Evolutionary conservation across 1,140 invertebrate genomes (phyloP).

Genomic region (Antheraea pernyi): DNA sequence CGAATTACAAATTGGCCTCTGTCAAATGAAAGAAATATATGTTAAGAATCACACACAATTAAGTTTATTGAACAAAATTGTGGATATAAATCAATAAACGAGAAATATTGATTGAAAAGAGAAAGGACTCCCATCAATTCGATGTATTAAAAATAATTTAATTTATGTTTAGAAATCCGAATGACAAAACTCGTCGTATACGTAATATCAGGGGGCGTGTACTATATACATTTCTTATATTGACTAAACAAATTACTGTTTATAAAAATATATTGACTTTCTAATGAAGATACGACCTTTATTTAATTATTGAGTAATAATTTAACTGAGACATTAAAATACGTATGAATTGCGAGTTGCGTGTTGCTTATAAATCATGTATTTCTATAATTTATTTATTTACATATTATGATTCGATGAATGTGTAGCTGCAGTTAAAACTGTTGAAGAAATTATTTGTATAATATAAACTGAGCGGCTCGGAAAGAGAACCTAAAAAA

Average conservation of each 20-base stretch:
- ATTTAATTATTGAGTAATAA: background rate
- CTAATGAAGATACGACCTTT: constrained; percentile 11
- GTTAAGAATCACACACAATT: constrained; percentile 3
- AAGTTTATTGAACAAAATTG: constrained; percentile 5
- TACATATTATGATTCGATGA: background rate
- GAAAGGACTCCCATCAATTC: constrained; percentile 27
- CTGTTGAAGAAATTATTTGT: too few species aligned
- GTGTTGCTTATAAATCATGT: background rate
- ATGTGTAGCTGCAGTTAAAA: background rate
- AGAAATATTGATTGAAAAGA: constrained; percentile 23
- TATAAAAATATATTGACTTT: constrained; percentile 4
- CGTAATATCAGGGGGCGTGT: constrained; percentile 1
- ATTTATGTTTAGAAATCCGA: constrained; percentile 35
- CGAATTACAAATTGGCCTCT: constrained; percentile 23
- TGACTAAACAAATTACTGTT: constrained; percentile 27
- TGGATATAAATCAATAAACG: constrained; percentile 2
- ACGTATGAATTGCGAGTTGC: background rate
- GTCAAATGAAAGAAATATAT: constrained; percentile 22
- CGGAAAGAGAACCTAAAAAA: too few species aligned
- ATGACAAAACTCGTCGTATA: constrained; percentile 28
- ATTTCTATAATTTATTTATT: background rate
- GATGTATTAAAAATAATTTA: constrained; percentile 13
- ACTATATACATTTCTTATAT: constrained; percentile 16
- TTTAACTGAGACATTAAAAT: background rate
- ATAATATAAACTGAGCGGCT: too few species aligned